Evolutionary conservation across 2,888 invertebrate genomes (phyloP).

Genomic region (Macropis europaea): DNA sequence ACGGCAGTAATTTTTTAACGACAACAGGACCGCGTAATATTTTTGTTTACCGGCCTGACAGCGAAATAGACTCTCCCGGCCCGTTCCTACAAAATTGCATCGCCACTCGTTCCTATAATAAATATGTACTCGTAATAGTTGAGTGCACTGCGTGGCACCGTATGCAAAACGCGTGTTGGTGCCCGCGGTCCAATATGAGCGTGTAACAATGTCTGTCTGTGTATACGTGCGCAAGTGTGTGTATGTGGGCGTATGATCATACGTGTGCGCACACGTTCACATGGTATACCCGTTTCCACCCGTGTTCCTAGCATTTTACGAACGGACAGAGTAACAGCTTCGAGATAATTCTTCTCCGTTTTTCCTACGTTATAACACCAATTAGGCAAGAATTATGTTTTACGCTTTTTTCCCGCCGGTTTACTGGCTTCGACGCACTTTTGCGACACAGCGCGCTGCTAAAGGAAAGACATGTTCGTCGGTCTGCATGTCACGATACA

Average conservation of each 20-base stretch:
- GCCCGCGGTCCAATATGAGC: too few species aligned
- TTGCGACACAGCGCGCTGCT: not conserved
- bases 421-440: not conserved
- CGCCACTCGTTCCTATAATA: constrained; percentile 38
- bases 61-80: constrained; percentile 35
- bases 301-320: constrained; percentile 48
- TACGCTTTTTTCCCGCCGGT: constrained; percentile 18
- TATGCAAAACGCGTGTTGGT: constrained; percentile 2
- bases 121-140: constrained; percentile 42
- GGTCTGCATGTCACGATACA: not conserved
- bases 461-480: not conserved
- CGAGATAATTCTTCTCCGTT: constrained; percentile 26
- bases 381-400: constrained; percentile 30
- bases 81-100: constrained; percentile 32
- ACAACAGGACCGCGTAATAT: constrained; percentile 43
- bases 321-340: constrained; percentile 13
- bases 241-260: not conserved
- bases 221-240: not conserved
- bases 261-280: not conserved
- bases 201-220: too few species aligned
- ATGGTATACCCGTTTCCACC: constrained; percentile 31
- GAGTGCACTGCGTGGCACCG: constrained; percentile 20
- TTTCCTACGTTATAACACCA: constrained; percentile 14
- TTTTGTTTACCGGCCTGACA: constrained; percentile 47
- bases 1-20: constrained; percentile 59